These are phyloP conservation scores for Portevinia maculata DNA, from an alignment of 2,888 invertebrate species.

Conservation along the genomic window DNA sequence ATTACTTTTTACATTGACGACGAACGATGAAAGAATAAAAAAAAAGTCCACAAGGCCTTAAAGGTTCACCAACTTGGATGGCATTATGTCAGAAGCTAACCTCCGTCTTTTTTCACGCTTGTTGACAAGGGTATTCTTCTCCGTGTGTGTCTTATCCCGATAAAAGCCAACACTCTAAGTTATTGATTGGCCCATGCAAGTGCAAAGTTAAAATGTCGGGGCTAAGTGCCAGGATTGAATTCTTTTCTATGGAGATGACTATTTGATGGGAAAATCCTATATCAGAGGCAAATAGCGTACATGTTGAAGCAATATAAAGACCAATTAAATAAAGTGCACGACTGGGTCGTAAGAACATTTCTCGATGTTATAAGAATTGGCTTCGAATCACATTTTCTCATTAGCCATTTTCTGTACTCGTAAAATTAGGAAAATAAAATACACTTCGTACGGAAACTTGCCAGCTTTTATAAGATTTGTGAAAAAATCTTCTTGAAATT, in stretches of 20 bases:
- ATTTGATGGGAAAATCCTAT: conserved; percentile 12
- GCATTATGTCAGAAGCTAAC: conserved; percentile 47
- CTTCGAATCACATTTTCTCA: too few species aligned
- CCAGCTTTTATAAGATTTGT: too few species aligned
- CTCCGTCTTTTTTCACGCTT: conserved; percentile 8
- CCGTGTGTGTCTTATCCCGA: background rate
- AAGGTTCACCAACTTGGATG: conserved; percentile 41
- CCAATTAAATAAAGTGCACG: too few species aligned
- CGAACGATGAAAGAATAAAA: conserved; percentile 6
- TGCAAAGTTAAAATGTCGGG: conserved; percentile 21
- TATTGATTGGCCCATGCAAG: conserved; percentile 42
- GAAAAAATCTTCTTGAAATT: too few species aligned
- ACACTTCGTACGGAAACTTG: too few species aligned
- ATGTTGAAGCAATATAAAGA: too few species aligned
- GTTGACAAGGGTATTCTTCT: background rate
- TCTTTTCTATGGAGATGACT: conserved; percentile 7
- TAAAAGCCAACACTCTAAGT: conserved; percentile 14
- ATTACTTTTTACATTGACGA: background rate
- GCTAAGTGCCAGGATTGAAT: conserved; percentile 23
- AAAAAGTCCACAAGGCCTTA: conserved; percentile 40
- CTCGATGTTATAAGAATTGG: too few species aligned
- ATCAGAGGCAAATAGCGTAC: too few species aligned
- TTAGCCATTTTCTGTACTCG: too few species aligned
- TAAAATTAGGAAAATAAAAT: too few species aligned
- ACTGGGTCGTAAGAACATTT: too few species aligned